Percentiles rank a stretch among this genome's conserved stretches.
Conservation (phyloP, 2,113 vertebrate genomes). For the Rhegmatorhina hoffmannsi region DNA sequence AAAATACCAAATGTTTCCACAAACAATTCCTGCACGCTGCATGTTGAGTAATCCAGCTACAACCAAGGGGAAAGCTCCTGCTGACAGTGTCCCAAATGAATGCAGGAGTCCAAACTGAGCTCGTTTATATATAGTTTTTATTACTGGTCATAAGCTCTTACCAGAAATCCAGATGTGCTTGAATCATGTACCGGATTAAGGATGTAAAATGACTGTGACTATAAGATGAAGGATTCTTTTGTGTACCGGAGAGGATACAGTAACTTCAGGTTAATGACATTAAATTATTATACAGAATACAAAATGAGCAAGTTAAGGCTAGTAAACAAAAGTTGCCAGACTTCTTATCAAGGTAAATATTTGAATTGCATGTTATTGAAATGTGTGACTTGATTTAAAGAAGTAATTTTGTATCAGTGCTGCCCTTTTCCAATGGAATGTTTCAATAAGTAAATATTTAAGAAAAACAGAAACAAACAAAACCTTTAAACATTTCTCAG, state of each 20-base stretch:
- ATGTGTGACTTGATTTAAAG: not conserved
- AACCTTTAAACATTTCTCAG: not conserved
- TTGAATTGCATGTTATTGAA: not conserved
- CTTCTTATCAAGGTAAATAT: not conserved
- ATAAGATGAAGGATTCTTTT: not conserved
- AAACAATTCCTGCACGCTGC: not conserved
- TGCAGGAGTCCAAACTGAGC: not conserved
- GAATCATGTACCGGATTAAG: not conserved
- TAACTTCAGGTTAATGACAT: constrained; percentile 1
- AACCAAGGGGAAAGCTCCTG: not conserved
- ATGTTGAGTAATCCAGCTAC: constrained; percentile 4
- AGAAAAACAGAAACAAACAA: not conserved
- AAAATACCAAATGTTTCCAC: constrained; percentile 54
- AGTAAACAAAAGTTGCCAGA: not conserved
- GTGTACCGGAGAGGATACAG: not conserved
- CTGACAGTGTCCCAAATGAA: not conserved
- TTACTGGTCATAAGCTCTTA: not conserved
- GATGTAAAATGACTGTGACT: not conserved
- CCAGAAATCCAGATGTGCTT: constrained; percentile 43
- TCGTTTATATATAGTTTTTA: constrained; percentile 15
- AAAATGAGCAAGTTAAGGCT: constrained; percentile 27
- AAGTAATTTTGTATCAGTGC: not conserved
- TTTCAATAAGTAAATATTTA: not conserved
- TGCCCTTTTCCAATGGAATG: not conserved
- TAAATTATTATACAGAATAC: not conserved